Evolutionary conservation across 1,140 invertebrate genomes (phyloP).

Genomic region (Cryptotermes secundus): DNA sequence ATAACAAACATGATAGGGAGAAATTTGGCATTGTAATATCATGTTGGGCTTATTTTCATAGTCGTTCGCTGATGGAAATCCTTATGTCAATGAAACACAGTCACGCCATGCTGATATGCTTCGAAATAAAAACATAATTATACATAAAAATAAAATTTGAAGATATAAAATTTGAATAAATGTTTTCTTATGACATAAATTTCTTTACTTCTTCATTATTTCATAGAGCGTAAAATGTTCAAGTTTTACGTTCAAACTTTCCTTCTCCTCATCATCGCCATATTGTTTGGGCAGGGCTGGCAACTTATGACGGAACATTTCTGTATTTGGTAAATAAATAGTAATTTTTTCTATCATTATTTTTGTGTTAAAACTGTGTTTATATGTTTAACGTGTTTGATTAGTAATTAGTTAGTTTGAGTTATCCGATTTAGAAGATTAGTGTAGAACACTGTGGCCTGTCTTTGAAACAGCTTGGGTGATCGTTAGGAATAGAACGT

Average conservation of each 20-base stretch:
- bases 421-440: not conserved
- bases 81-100: not conserved
- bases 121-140: not conserved
- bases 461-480: not conserved
- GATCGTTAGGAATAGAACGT: not conserved
- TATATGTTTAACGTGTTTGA: not conserved
- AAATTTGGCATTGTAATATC: too few relatives aligned
- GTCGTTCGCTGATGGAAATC: too few relatives aligned
- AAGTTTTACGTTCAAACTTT: not conserved
- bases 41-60: too few relatives aligned
- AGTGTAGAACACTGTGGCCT: not conserved
- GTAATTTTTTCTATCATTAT: not conserved
- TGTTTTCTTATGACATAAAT: not conserved
- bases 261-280: conserved; percentile 27
- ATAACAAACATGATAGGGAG: too few relatives aligned
- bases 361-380: not conserved
- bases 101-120: not conserved
- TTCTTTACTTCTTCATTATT: not conserved
- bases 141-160: not conserved
- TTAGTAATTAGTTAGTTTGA: not conserved
- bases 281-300: conserved; percentile 36
- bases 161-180: not conserved
- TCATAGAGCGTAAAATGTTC: not conserved
- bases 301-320: conserved; percentile 33
- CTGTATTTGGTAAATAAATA: conserved; percentile 22